These are phyloP conservation scores for Lissocephala sabroskyi DNA, from an alignment of 2,888 invertebrate species.

Conservation along the genomic window DNA sequence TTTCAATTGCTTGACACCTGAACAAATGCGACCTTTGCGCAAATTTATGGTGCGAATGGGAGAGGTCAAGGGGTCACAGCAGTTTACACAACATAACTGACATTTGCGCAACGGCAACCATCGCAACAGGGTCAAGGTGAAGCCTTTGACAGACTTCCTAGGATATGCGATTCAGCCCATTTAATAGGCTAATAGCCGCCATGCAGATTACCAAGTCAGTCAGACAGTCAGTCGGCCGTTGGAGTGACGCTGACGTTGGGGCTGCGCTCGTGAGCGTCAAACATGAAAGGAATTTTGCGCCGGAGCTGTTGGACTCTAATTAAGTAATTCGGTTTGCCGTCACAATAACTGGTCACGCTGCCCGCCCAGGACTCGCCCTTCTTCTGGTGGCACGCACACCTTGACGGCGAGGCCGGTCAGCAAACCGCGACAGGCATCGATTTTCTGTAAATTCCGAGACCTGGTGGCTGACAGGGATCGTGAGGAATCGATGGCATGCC, in stretches of 20 bases:
- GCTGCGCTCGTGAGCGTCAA: not conserved
- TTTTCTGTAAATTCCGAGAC: conserved; percentile 16
- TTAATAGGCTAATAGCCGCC: conserved; percentile 8
- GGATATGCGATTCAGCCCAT: not conserved
- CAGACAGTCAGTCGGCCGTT: not conserved
- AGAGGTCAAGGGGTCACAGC: conserved; percentile 34
- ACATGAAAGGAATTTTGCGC: conserved; percentile 7
- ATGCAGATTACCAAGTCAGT: conserved; percentile 14
- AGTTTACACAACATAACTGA: conserved; percentile 5
- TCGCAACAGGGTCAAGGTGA: conserved; percentile 27
- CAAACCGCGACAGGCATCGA: conserved; percentile 28
- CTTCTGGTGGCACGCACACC: not conserved
- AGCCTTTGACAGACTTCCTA: not conserved
- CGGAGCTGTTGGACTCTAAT: too few species aligned
- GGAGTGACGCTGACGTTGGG: too few species aligned
- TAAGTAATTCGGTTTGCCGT: conserved; percentile 35
- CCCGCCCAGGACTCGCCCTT: conserved; percentile 7
- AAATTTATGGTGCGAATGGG: not conserved
- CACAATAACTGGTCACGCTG: conserved; percentile 1
- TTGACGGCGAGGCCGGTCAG: not conserved
- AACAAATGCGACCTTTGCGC: too few species aligned
- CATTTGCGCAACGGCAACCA: conserved; percentile 10
- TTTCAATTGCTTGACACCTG: too few species aligned
- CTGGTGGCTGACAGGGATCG: not conserved
- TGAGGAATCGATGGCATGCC: conserved; percentile 27